phyloP scores from a whole-genome alignment of 1,140 invertebrate genomes.

The Drosophila malerkotliana region DNA sequence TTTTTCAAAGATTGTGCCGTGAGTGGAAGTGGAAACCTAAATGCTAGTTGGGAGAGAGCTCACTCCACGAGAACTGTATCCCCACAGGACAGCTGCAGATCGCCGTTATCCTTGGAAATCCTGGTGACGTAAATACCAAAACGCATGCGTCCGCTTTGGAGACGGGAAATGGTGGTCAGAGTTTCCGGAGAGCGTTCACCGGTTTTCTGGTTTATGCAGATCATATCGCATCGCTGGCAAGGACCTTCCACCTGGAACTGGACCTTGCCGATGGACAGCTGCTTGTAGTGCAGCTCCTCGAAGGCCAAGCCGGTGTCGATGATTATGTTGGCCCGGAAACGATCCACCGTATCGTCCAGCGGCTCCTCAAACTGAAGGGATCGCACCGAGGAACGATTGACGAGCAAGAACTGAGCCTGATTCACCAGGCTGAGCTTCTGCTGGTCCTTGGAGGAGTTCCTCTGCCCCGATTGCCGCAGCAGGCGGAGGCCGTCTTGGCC shows the following conservation, averaged over 20 bases:
- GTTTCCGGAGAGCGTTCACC: constrained; percentile 93
- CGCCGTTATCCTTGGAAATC: background rate
- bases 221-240: constrained; percentile 96
- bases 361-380: constrained; percentile 86
- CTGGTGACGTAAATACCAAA: constrained; percentile 90
- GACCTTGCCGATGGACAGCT: constrained; percentile 87
- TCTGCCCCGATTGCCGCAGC: constrained; percentile 86
- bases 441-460: constrained; percentile 32
- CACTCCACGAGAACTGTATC: constrained; percentile 36
- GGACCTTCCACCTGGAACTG: constrained; percentile 88
- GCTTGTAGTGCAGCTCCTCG: constrained; percentile 90
- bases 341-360: constrained; percentile 86
- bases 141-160: constrained; percentile 89
- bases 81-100: constrained; percentile 38
- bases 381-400: constrained; percentile 91
- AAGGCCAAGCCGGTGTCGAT: constrained; percentile 87
- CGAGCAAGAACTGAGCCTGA: constrained; percentile 94
- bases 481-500: constrained; percentile 88
- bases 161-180: constrained; percentile 90
- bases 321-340: constrained; percentile 89
- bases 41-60: background rate
- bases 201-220: constrained; percentile 94
- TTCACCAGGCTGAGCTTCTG: constrained; percentile 89
- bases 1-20: background rate
- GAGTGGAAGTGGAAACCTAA: background rate